Conservation (phyloP, 1,140 invertebrate genomes). For the Psix sp. region DNA sequence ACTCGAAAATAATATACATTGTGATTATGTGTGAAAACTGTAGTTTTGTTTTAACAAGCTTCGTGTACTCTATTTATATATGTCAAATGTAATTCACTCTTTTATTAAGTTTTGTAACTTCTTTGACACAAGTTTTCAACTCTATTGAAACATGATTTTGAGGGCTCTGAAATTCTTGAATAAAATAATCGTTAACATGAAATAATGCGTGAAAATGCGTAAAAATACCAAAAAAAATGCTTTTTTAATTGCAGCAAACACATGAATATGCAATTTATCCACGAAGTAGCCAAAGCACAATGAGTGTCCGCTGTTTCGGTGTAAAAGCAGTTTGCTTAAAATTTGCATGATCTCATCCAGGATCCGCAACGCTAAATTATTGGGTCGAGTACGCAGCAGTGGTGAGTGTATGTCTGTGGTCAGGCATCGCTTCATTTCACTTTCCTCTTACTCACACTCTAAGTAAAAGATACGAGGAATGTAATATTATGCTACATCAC, state of each 20-base stretch:
- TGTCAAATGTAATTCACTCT: too few species aligned
- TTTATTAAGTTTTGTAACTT: too few species aligned
- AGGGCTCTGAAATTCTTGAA: too few species aligned
- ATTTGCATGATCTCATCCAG: conserved; percentile 59
- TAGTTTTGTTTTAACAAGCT: too few species aligned
- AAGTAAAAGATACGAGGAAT: conserved; percentile 42
- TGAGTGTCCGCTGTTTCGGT: conserved; percentile 40
- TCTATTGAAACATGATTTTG: too few species aligned
- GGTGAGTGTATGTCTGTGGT: conserved; percentile 58
- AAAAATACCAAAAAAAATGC: conserved; percentile 45
- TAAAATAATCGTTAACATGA: conserved; percentile 34
- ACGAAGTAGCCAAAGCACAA: conserved; percentile 45
- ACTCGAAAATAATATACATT: too few species aligned
- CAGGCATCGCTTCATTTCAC: conserved; percentile 57
- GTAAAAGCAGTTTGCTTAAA: conserved; percentile 59
- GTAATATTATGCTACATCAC: conserved; percentile 55
- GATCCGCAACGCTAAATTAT: conserved; percentile 58
- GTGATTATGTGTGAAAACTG: too few species aligned
- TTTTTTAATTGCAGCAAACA: conserved; percentile 52
- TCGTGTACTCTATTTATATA: too few species aligned
- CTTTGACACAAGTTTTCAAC: too few species aligned
- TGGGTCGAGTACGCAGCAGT: conserved; percentile 49
- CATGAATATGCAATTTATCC: conserved; percentile 54
- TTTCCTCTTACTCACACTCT: conserved; percentile 38
- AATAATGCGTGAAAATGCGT: conserved; percentile 35